Base-by-base conservation (phyloP, 2,888 invertebrate genomes). In the Morpho achilles region DNA sequence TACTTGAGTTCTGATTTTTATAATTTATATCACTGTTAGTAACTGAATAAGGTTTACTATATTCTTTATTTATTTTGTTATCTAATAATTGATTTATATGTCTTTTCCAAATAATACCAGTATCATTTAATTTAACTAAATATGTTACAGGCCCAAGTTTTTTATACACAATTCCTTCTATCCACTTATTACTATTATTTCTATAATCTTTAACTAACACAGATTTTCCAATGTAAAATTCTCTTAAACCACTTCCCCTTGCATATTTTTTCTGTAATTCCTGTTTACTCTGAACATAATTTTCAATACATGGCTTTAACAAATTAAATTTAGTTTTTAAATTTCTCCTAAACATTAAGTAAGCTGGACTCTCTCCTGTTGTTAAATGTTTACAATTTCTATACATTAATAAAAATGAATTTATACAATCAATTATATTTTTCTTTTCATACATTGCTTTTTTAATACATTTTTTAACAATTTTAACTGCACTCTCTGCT, bases 401-500 rank as follows among this genome's bases (percentile, higher is more conserved):
- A 42, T 42, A 42, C 42, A 8, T 8, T 42, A 42, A 8, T 42
- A 42, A 42, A 42, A 42, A 42, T 8, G 42, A 42, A 42, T 42
- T 42, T 7, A 42, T 42, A 42, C 42, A 42, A 42, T 42, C 42
- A 42, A 8, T 42, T 8, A 42, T 8, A 42, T 42, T 42, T 42
- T 8, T 42, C 8, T 42, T 42, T 42, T 42, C 42, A 42, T 42
- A 42, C 8, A 8, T 8, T 8, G 42, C 42, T 16, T 41, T 41
- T 50, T 50, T 50, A 3, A 40, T 16, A 16, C 16, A 16, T 16
- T 16, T 16, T 16, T 16, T 16, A 16, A 16, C n/a, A 6, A 41
- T 41, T 41, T 50, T 50, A 16, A 50, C 41, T n/a, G 50, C 40
- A 41, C 16, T 50, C 7, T 50, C 50, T 41, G 50, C 50, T 41